Conservation (phyloP, 2,113 vertebrate species). For the Mormyrus iriodes region DNA sequence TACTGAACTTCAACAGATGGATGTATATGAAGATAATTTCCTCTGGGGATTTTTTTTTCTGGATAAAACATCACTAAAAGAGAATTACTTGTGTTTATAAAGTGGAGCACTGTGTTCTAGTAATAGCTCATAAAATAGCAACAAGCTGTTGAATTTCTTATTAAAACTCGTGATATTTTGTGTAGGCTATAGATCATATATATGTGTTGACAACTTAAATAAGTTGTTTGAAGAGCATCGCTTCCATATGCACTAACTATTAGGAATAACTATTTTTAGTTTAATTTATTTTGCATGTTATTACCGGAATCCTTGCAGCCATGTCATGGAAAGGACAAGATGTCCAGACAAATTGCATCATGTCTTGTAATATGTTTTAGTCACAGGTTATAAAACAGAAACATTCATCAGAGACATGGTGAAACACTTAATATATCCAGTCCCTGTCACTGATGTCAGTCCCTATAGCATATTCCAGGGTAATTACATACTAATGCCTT, state of each 20-base stretch:
- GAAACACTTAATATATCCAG: background rate
- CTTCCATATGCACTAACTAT: background rate
- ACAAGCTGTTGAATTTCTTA: background rate
- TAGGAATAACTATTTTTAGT: background rate
- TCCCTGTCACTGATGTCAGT: background rate
- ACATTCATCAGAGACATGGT: background rate
- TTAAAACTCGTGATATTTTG: background rate
- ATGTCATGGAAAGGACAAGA: constrained; percentile 17
- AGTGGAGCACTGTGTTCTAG: background rate
- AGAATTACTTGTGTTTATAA: background rate
- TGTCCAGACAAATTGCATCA: constrained; percentile 26
- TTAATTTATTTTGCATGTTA: background rate
- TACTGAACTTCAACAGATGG: background rate
- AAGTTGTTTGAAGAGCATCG: background rate
- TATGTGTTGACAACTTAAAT: background rate
- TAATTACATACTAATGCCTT: background rate
- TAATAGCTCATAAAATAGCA: background rate
- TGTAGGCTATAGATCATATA: background rate
- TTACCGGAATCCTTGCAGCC: background rate
- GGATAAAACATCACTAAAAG: background rate
- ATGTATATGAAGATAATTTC: background rate
- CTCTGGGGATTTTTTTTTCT: background rate
- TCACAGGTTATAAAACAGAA: background rate
- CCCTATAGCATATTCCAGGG: background rate
- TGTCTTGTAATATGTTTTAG: background rate